These are phyloP conservation scores for Drosophila pruinosa DNA, from an alignment of 1,140 invertebrate species.

Conservation along the genomic window DNA sequence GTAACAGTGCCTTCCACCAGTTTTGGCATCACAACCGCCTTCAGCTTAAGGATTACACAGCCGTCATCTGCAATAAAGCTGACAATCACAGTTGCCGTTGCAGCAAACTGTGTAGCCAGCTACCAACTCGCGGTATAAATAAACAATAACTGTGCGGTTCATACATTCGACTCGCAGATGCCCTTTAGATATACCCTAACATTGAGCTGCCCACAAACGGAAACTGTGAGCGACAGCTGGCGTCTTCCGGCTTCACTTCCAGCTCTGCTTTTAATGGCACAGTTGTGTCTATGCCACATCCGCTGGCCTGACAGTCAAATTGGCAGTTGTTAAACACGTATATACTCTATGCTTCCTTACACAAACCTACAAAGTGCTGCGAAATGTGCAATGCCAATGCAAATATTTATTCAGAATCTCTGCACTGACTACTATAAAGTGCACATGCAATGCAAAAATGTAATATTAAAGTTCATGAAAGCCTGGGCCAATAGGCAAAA, in stretches of 20 bases:
- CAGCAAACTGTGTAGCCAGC: not conserved
- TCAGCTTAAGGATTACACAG: conserved; percentile 13
- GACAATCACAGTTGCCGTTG: not conserved
- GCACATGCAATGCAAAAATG: no score
- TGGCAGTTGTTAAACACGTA: not conserved
- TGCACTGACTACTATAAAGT: not conserved
- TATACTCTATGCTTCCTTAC: not conserved
- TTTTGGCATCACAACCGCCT: not conserved
- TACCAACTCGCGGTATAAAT: not conserved
- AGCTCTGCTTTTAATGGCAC: not conserved
- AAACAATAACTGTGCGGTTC: no score
- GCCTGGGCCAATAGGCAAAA: no score
- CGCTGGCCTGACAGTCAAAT: not conserved
- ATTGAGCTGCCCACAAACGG: not conserved
- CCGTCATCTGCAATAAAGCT: conserved; percentile 13
- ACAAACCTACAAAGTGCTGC: not conserved
- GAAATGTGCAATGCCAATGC: no score
- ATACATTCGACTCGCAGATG: not conserved
- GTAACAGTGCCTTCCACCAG: not conserved
- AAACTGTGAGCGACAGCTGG: not conserved
- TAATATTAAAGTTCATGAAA: no score
- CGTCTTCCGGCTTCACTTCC: not conserved
- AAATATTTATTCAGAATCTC: no score
- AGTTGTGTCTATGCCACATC: not conserved
- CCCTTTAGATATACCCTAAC: not conserved